These are phyloP conservation scores for Piaya cayana DNA, from an alignment of 2,113 vertebrate genomes.

Conservation along the genomic window DNA sequence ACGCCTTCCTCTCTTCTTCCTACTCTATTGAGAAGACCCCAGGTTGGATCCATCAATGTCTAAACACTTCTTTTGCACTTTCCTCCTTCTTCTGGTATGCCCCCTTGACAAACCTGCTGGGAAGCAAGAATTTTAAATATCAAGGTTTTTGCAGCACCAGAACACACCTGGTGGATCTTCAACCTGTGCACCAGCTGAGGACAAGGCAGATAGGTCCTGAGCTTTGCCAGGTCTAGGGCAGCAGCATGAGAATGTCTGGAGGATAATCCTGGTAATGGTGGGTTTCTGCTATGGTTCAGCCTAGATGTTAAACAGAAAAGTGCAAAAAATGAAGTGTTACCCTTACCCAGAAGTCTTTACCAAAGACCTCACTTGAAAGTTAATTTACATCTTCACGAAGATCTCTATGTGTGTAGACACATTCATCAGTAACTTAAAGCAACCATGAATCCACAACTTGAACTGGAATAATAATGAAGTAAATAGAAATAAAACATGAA, in stretches of 20 bases:
- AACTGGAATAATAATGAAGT: constrained; percentile 54
- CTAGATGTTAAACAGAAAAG: not conserved
- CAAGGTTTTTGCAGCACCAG: not conserved
- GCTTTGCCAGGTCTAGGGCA: not conserved
- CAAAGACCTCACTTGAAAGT: not conserved
- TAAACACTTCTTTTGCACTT: not conserved
- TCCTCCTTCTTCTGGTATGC: not conserved
- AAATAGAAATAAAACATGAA: constrained; percentile 48
- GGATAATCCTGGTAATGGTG: not conserved
- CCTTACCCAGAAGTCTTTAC: not conserved
- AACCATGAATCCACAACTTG: not conserved
- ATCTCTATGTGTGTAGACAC: not conserved
- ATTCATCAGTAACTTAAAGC: not conserved
- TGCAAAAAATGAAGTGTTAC: not conserved
- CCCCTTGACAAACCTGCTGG: not conserved
- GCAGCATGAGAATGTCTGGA: not conserved
- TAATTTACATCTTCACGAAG: not conserved
- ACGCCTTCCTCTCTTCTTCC: not conserved
- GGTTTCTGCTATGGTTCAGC: not conserved
- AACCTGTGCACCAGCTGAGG: not conserved
- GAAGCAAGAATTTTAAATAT: not conserved
- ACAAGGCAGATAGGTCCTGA: not conserved
- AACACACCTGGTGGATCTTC: not conserved
- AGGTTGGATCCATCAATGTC: not conserved
- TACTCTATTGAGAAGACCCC: not conserved